phyloP scores from a whole-genome alignment of 1,140 invertebrate species.

The Manduca sexta region DNA sequence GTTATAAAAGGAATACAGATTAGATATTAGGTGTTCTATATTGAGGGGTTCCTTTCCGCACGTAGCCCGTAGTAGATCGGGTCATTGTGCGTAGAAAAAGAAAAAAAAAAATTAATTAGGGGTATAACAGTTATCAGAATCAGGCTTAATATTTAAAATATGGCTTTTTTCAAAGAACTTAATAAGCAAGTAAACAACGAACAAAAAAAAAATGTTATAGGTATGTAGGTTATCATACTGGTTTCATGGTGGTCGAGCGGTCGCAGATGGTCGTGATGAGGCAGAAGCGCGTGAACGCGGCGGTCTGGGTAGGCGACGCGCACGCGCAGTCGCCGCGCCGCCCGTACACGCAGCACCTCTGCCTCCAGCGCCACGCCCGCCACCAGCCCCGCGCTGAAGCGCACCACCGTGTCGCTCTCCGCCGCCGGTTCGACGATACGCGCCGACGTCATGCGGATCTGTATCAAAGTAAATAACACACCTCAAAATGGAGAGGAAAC shows the following conservation, averaged over 20 bases:
- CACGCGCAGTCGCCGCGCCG: constrained; percentile 82
- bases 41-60: too few species aligned
- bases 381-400: constrained; percentile 94
- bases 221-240: constrained; percentile 30
- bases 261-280: constrained; percentile 80
- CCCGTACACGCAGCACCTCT: constrained; percentile 86
- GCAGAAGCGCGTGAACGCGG: constrained; percentile 86
- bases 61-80: too few species aligned
- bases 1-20: too few species aligned
- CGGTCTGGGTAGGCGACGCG: constrained; percentile 95
- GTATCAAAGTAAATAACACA: constrained; percentile 3
- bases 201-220: too few species aligned
- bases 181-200: too few species aligned
- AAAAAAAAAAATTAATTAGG: too few species aligned
- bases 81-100: too few species aligned
- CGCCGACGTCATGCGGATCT: constrained; percentile 86
- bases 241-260: constrained; percentile 63
- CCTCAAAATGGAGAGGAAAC: too few species aligned
- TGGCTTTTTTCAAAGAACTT: too few species aligned
- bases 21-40: too few species aligned
- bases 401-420: constrained; percentile 88
- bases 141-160: too few species aligned
- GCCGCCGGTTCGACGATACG: constrained; percentile 89
- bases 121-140: too few species aligned
- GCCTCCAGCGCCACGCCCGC: constrained; percentile 90